Evolutionary conservation across 1,140 invertebrate genomes (phyloP).

Genomic region (Trichoplusia ni): DNA sequence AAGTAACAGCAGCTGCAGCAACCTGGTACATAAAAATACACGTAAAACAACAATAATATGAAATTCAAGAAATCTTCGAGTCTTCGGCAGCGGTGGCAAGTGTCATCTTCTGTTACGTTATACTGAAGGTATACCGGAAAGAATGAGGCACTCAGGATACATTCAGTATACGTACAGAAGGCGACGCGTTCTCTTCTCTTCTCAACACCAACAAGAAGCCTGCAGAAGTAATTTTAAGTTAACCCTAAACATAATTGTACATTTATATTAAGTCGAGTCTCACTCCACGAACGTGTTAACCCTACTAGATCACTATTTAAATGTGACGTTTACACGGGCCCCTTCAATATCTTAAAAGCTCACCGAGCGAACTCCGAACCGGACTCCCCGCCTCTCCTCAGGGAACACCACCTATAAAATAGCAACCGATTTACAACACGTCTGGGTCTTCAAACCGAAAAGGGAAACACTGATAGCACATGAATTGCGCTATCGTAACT

Average conservation of each 20-base stretch:
- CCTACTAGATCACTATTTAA: constrained; percentile 37
- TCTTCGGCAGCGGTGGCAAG: constrained; percentile 81
- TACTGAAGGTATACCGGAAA: constrained; percentile 99
- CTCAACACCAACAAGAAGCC: constrained; percentile 35
- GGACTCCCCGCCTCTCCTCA: constrained; percentile 46
- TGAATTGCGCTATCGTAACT: constrained; percentile 48
- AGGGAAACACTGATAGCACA: constrained; percentile 66
- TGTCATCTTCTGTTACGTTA: constrained; percentile 99
- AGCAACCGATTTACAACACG: constrained; percentile 76
- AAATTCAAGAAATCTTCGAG: constrained; percentile 44
- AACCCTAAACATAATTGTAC: not conserved
- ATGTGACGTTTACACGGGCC: constrained; percentile 46
- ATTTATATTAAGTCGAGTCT: constrained; percentile 3
- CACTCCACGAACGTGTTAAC: constrained; percentile 1
- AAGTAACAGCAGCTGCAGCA: not conserved
- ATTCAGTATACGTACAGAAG: constrained; percentile 99
- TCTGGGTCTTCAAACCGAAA: constrained; percentile 62
- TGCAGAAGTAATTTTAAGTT: not conserved
- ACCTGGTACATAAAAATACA: constrained; percentile 15
- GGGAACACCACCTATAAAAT: constrained; percentile 77
- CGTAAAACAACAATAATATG: constrained; percentile 1
- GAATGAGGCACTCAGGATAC: constrained; percentile 97
- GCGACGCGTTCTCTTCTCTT: constrained; percentile 86
- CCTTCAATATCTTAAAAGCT: constrained; percentile 70
- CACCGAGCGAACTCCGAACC: constrained; percentile 50